Base-by-base conservation (phyloP, 2,888 invertebrate species). In the Teleogryllus oceanicus region DNA sequence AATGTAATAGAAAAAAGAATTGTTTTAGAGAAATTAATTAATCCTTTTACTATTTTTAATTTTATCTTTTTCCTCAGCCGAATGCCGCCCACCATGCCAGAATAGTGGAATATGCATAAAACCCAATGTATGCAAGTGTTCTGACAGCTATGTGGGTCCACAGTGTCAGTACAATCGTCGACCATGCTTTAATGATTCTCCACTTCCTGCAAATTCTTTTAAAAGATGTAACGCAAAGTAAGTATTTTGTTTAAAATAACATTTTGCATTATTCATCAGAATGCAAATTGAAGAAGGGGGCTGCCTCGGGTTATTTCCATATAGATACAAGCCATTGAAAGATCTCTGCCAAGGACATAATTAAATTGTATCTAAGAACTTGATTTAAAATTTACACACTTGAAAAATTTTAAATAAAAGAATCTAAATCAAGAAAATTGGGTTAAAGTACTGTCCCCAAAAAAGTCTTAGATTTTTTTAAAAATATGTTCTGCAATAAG, bases 21-120 rank as follows among this genome's bases (percentile, higher is more conserved):
- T 37, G 37, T 37, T 37, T 37, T 8, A 62, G 16, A 5, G n/a
- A 10, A 62, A 5, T 62, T 18, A 11, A 12, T 62, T 62, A 4
- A 62, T 62, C 16, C n/a, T 62, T n/a, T 62, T 62, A 16, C 13
- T 62, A 18, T 62, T 62, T 62, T 37, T 37, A 8, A 37, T 75
- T 78, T 75, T 77, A 12, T 78, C 81, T 78, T 75, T 83, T 24
- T 82, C 88, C 87, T n/a, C 85, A 95, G 96, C 94, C 0, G 89
- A 91, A 83, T 96, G 96, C 85, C 86, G 90, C 24, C 93, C 94
- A 0, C 88, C 90, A 0, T 97, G 96, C 86, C 89, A 92, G 85
- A 95, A 96, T 87, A 93, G 91, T 79, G 96, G 96, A 1, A 92
- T 93, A 78, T 97, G 96, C 85, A 86, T 93, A 4, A 89, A 90